Conservation (phyloP, 2,113 vertebrate species). For the Calyptommatus sinebrachiatus region DNA sequence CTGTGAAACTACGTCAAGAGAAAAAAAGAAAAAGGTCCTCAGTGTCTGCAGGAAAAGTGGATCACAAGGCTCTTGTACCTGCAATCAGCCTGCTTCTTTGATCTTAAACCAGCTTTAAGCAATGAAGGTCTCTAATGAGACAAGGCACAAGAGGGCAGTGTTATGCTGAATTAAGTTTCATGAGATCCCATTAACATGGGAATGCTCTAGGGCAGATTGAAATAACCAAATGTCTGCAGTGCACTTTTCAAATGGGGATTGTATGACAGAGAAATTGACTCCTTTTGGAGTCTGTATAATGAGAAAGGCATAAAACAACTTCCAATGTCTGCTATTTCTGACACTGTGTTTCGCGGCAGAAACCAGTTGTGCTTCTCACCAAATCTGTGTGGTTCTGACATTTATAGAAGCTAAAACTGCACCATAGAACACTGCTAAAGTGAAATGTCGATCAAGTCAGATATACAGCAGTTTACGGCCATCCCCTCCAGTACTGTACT, state of each 20-base stretch:
- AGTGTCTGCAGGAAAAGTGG: background rate
- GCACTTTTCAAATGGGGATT: accelerated
- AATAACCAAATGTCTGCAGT: background rate
- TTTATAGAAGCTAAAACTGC: accelerated
- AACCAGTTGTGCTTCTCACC: background rate
- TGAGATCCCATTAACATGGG: constrained; percentile 42
- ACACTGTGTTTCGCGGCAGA: background rate
- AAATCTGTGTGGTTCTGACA: accelerated
- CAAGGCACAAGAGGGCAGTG: constrained; percentile 77
- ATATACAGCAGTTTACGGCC: background rate
- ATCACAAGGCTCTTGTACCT: background rate
- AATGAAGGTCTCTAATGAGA: constrained; percentile 52
- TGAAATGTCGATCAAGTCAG: background rate
- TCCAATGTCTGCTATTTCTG: background rate
- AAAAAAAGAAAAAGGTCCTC: background rate
- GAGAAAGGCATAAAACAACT: constrained; percentile 5
- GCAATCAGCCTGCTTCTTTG: background rate
- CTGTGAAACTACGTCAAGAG: too few relatives aligned
- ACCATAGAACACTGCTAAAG: background rate
- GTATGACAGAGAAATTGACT: background rate
- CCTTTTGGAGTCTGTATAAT: accelerated
- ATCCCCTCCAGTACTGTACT: background rate
- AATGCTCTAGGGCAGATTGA: constrained; percentile 26
- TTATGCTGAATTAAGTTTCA: constrained; percentile 67
- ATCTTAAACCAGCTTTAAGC: constrained; percentile 15